Evolutionary conservation across 2,797 vertebrate genomes (phyloP).

Genomic region (Poecilia gillii): DNA sequence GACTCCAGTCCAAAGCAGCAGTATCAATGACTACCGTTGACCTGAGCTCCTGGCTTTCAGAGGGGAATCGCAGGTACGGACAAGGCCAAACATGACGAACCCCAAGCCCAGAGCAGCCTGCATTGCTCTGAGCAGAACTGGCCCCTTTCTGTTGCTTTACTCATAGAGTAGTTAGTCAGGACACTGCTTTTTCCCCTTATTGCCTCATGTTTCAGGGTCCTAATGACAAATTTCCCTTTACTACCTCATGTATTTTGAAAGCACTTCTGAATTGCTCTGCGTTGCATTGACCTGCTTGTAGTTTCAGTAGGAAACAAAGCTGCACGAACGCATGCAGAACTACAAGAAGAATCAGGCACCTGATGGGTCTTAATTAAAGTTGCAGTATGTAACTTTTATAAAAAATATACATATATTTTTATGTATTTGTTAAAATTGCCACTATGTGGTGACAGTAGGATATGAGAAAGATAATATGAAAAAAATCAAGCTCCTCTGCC

Average conservation of each 20-base stretch:
- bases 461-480: too few relatives aligned
- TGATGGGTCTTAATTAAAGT: not conserved
- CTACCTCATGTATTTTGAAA: conserved; percentile 29
- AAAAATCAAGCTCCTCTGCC: too few relatives aligned
- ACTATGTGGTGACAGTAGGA: too few relatives aligned
- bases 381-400: too few relatives aligned
- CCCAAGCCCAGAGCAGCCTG: conserved; percentile 37
- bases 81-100: conserved; percentile 47
- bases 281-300: conserved; percentile 49
- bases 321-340: conserved; percentile 17
- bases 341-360: not conserved
- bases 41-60: conserved; percentile 79
- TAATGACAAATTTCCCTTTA: conserved; percentile 35
- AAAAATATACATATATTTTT: too few relatives aligned
- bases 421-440: too few relatives aligned
- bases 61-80: conserved; percentile 81
- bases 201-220: conserved; percentile 9
- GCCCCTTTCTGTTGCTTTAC: conserved; percentile 12
- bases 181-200: conserved; percentile 21
- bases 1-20: conserved; percentile 78
- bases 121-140: conserved; percentile 22
- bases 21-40: conserved; percentile 81
- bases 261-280: conserved; percentile 14
- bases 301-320: conserved; percentile 27
- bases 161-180: conserved; percentile 5